Conservation (phyloP, 2,797 vertebrate genomes). For the Rhincodon typus region DNA sequence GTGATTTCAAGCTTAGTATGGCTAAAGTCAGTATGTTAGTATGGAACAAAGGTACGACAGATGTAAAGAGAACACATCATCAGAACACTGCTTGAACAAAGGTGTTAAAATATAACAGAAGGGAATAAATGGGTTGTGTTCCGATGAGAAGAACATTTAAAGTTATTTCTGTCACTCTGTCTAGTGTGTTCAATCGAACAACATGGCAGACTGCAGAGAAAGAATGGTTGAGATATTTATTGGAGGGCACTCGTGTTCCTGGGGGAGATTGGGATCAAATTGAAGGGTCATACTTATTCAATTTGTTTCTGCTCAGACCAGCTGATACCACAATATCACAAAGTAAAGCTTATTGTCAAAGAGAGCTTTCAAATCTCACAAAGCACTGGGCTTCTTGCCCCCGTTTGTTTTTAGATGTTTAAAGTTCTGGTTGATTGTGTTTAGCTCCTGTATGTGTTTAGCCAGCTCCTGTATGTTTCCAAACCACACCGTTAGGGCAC, state of each 20-base stretch:
- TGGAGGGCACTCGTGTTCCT: background rate
- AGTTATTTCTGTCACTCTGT: background rate
- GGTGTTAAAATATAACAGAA: background rate
- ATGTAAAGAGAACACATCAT: too few relatives aligned
- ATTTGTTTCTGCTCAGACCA: background rate
- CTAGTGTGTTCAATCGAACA: background rate
- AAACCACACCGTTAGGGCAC: background rate
- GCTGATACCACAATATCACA: background rate
- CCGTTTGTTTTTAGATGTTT: background rate
- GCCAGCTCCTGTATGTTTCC: background rate
- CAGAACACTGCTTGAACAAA: background rate
- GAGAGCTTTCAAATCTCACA: background rate
- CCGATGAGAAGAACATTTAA: background rate
- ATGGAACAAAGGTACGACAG: background rate
- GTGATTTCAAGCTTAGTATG: background rate
- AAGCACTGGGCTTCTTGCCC: background rate
- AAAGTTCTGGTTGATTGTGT: background rate
- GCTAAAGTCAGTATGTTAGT: background rate
- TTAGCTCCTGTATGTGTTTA: background rate
- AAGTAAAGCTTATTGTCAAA: background rate
- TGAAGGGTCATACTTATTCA: background rate
- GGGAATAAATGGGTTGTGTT: background rate
- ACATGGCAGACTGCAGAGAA: background rate
- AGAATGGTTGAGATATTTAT: background rate
- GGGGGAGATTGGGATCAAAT: background rate